Evolutionary conservation across 2,888 invertebrate genomes (phyloP), one percentile per base, ranked within the genome.

Genomic region (Drosophila melanocephala): DNA sequence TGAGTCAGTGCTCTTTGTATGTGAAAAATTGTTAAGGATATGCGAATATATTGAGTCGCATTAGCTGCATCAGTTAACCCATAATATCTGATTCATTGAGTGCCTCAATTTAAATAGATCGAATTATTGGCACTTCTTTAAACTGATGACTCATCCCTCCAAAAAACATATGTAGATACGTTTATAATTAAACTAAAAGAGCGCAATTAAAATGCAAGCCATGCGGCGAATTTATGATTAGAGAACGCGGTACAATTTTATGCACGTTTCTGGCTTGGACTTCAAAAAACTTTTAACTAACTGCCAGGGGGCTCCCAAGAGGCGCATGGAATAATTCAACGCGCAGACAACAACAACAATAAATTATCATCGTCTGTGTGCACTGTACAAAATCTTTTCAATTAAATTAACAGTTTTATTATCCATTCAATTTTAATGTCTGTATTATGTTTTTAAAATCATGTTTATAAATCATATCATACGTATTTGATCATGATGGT

Each of bases 201-300:
- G 14, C 59, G 47, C 62, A 84, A 87, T 89, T 85, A 75, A 89
- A 76, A 89, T 85, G 84, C 89, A 61, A 65, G 60, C 58, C 87
- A 75, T 72, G 77, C 37, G 52, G 47, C 53, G 67, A 55, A 57
- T 72, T 79, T 81, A 79, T 89, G 87, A 84, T 89, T 87, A 89
- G 82, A 81, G 73, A 62, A 64, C 64, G 76, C 77, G 77, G 61
- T 71, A 81, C 81, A 72, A 84, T 84, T 89, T 84, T 68, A 79
- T 76, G 72, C 84, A 84, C 87, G 84, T 78, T 78, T 52, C 66
- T 30, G 42, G 56, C 71, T 75, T 64, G 61, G 62, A 75, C 68
- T 72, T 69, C 42, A 62, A 77, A 70, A 74, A 74, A 67, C 66
- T 55, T 73, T 81, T 56, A 70, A 70, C 67, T 61, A 79, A 81